Percentiles rank a stretch among this genome's conserved stretches.
These are phyloP conservation scores for Clanis bilineata DNA, from an alignment of 2,888 invertebrate species.

Conservation along the genomic window DNA sequence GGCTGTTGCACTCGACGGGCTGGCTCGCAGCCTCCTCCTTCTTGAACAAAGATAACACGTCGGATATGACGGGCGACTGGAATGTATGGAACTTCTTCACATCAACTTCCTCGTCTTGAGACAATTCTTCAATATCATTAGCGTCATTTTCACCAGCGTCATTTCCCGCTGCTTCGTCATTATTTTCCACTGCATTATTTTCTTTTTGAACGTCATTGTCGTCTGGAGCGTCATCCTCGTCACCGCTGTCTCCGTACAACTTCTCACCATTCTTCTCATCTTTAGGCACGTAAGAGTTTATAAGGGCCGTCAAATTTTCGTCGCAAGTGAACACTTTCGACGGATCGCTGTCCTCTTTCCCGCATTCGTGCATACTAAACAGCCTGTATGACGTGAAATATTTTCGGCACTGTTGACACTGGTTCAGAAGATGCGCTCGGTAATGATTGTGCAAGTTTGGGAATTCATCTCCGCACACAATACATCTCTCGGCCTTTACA, in stretches of 20 bases:
- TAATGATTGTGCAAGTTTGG: conserved; percentile 84
- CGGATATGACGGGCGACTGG: conserved; percentile 70
- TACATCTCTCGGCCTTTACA: conserved; percentile 80
- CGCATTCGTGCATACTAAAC: conserved; percentile 62
- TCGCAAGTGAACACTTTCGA: conserved; percentile 66
- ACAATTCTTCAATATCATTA: background rate
- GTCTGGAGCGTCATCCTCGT: conserved; percentile 42
- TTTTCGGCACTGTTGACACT: conserved; percentile 73
- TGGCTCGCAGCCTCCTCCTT: conserved; percentile 36
- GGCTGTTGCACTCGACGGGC: conserved; percentile 17
- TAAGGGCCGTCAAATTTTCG: conserved; percentile 54
- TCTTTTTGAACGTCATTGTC: background rate
- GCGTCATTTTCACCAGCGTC: background rate
- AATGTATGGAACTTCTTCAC: conserved; percentile 21
- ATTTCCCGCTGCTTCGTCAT: background rate
- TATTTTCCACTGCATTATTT: background rate
- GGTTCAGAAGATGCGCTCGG: conserved; percentile 82
- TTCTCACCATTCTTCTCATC: conserved; percentile 71
- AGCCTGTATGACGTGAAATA: conserved; percentile 68
- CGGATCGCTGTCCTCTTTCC: conserved; percentile 59
- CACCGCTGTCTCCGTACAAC: conserved; percentile 64
- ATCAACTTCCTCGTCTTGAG: conserved; percentile 20
- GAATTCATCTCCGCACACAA: conserved; percentile 82
- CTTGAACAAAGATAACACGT: conserved; percentile 66
- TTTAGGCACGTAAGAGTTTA: conserved; percentile 63